These are phyloP conservation scores for Zoroaster sp. DNA, from an alignment of 53 echinoderm and acorn worm genomes.

Conservation along the genomic window DNA sequence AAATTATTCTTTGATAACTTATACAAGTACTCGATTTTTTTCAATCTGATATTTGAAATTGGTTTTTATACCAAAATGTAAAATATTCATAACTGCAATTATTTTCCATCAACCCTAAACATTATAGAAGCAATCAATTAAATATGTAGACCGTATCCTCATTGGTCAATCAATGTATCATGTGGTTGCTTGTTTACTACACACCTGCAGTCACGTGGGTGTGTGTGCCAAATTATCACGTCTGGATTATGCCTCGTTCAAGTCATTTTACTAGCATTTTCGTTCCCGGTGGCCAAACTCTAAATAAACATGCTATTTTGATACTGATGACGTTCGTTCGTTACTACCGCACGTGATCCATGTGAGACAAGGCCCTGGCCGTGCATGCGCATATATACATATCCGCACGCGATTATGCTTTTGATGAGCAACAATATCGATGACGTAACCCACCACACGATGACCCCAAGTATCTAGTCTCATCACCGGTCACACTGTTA, in stretches of 20 bases:
- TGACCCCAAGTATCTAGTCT: no score
- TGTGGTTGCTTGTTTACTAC: conserved; percentile 41
- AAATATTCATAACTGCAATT: neutral
- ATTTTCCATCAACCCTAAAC: neutral
- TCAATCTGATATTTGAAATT: neutral
- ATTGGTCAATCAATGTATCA: neutral
- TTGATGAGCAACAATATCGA: no score
- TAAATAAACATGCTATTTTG: neutral
- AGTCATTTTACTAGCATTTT: neutral
- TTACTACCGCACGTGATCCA: conserved; percentile 10
- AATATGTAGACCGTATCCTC: neutral
- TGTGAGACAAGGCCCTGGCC: no score
- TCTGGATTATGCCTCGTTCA: conserved; percentile 10
- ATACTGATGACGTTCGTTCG: neutral
- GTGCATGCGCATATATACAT: no score
- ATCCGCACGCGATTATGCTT: no score
- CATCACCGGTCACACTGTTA: no score
- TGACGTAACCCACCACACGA: no score
- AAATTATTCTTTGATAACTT: neutral
- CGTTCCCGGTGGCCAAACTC: neutral
- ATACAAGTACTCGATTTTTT: neutral
- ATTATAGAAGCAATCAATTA: conserved; percentile 25
- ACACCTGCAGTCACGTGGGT: conserved; percentile 53
- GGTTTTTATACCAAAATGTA: neutral
- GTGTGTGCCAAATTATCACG: neutral